Conservation (phyloP, 2,113 vertebrate species). For the Pardalotus punctatus region DNA sequence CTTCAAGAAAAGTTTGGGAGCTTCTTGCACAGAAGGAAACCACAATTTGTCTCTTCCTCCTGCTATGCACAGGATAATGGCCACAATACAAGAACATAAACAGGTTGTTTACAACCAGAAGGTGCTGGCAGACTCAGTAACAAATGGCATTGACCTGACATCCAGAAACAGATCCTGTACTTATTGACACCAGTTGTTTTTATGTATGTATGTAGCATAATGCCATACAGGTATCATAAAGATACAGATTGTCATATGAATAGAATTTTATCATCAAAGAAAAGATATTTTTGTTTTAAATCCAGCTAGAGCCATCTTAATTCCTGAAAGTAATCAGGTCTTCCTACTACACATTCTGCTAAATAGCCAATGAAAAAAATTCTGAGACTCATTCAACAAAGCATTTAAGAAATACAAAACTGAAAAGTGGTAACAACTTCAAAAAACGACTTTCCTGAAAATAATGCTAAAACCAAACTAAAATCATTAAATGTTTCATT, state of each 20-base stretch:
- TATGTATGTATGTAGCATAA: not conserved
- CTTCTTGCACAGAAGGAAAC: not conserved
- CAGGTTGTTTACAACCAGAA: not conserved
- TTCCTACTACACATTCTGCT: not conserved
- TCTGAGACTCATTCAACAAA: not conserved
- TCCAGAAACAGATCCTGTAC: not conserved
- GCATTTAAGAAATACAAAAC: not conserved
- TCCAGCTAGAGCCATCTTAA: not conserved
- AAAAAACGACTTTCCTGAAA: not conserved
- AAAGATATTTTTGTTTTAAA: not conserved
- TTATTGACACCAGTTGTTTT: not conserved
- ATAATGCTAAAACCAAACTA: not conserved
- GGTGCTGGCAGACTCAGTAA: not conserved
- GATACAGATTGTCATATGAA: not conserved
- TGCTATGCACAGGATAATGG: not conserved
- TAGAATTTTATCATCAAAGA: not conserved
- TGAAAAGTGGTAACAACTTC: not conserved
- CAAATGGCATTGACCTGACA: not conserved
- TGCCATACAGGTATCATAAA: not conserved
- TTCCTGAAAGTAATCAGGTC: not conserved
- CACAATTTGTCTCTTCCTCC: not conserved
- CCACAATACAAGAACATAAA: not conserved
- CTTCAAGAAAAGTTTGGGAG: not conserved
- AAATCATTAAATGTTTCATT: not conserved
- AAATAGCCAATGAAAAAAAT: not conserved